Conservation (phyloP, 2,888 invertebrate species). For the Melikaiella ostensackeni region DNA sequence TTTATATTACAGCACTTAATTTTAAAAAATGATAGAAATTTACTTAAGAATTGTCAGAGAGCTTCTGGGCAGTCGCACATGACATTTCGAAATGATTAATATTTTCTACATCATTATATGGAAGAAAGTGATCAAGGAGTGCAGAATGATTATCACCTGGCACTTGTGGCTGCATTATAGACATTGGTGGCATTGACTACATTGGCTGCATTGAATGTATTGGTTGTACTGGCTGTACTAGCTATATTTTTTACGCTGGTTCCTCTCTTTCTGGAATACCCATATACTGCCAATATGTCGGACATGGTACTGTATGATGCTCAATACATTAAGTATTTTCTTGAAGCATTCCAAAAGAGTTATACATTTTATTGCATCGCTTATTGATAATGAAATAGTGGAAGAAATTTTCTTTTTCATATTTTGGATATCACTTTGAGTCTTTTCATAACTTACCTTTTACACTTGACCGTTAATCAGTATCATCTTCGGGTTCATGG, state of each 20-base stretch:
- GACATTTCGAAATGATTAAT: conserved; percentile 28
- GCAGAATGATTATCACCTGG: conserved; percentile 21
- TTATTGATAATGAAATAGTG: neutral
- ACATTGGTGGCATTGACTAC: neutral
- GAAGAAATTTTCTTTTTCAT: neutral
- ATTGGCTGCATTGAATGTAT: neutral
- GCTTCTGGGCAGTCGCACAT: conserved; percentile 4
- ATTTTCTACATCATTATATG: conserved; percentile 8
- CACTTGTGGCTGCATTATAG: neutral
- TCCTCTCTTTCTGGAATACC: conserved; percentile 7
- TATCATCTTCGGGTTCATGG: neutral
- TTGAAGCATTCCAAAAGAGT: conserved; percentile 8
- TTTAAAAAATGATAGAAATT: neutral
- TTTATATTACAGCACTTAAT: no score
- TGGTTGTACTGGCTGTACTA: neutral
- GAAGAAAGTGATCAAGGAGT: conserved; percentile 10
- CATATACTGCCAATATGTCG: neutral
- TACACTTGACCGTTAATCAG: neutral
- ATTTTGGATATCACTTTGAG: neutral
- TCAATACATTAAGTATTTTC: conserved; percentile 20
- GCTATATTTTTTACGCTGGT: neutral
- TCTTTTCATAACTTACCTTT: neutral
- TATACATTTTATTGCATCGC: neutral
- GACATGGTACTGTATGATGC: conserved; percentile 2
- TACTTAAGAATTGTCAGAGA: conserved; percentile 10